phyloP scores from a whole-genome alignment of 1,140 invertebrate species.

The Calliopsis andreniformis region DNA sequence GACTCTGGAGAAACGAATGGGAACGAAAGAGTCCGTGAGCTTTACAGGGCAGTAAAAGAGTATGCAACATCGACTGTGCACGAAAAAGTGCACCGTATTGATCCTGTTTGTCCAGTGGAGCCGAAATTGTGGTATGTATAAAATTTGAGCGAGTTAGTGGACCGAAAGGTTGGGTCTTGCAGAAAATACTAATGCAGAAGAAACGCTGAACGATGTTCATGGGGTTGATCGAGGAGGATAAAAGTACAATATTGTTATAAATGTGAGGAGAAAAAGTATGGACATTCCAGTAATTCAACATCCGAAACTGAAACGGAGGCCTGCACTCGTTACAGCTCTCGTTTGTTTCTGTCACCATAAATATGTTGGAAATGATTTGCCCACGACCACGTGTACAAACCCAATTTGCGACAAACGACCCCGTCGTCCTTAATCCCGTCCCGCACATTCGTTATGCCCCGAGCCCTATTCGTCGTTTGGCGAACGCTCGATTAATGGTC shows the following conservation, averaged over 20 bases:
- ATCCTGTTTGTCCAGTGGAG: constrained; percentile 51
- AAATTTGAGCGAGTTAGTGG: constrained; percentile 40
- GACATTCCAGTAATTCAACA: no score
- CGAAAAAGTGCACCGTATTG: constrained; percentile 26
- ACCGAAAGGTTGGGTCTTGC: no score
- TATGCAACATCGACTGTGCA: background rate
- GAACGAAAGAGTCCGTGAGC: background rate
- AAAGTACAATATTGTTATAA: no score
- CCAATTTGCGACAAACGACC: constrained; percentile 13
- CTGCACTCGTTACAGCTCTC: constrained; percentile 20
- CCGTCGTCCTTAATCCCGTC: constrained; percentile 9
- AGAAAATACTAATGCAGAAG: no score
- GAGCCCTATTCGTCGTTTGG: background rate
- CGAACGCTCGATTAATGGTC: background rate
- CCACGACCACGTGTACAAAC: constrained; percentile 6
- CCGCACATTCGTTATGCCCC: constrained; percentile 4
- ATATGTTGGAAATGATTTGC: constrained; percentile 25
- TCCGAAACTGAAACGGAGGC: no score
- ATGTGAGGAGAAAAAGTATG: no score
- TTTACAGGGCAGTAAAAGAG: constrained; percentile 44
- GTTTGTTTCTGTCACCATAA: constrained; percentile 23
- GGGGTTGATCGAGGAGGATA: no score
- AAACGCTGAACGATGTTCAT: no score
- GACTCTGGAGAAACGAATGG: background rate
- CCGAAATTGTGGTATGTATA: constrained; percentile 47